Base-by-base conservation (phyloP, 2,113 vertebrate species). In the Addax nasomaculatus region DNA sequence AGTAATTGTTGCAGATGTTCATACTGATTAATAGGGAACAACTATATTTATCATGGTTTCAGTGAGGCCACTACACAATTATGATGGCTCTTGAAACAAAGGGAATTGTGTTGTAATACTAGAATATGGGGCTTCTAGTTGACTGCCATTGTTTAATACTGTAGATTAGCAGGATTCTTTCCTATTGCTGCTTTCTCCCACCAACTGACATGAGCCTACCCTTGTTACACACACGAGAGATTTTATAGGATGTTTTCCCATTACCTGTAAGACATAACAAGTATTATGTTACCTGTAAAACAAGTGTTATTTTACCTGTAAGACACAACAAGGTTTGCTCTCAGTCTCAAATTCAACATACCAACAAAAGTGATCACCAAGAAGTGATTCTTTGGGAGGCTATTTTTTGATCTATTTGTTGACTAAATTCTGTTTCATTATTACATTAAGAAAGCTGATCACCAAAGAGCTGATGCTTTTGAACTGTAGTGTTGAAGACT, bases 1-100 rank as follows among this genome's bases (percentile, higher is more conserved):
- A 98, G n/a, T 88, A 97, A 97, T 84, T 94, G 49, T 73, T 98
- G 64, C 84, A 96, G 98, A 98, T 64, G 53, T 90, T 96, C 6
- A 90, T 51, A 60, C 86, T 78, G 98, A 98, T 97, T 97, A 95
- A 97, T 95, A 49, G 67, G 36, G 30, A 97, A 57, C 64, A 86
- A 84, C 70, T 97, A 90, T 95, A 93, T 96, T 97, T 25, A 47
- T 91, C 95, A n/a, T 95, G n/a, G 93, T 78, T 89, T 96, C 92
- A 91, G 79, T 83, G 45, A 93, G 78, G 49, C n/a, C 97, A 90
- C 51, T 97, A 49, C 55, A 80, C 36, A 64, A 30, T 14, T 30
- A 94, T 97, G 14, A 39, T 4, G 83, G 73, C 4, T 97, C 4
- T 85, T 80, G 79, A 67, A 53, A 45, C 60, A 96, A 64, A 86